Evolutionary conservation across 2,888 invertebrate genomes (phyloP).

Genomic region (Colostygia pectinataria): DNA sequence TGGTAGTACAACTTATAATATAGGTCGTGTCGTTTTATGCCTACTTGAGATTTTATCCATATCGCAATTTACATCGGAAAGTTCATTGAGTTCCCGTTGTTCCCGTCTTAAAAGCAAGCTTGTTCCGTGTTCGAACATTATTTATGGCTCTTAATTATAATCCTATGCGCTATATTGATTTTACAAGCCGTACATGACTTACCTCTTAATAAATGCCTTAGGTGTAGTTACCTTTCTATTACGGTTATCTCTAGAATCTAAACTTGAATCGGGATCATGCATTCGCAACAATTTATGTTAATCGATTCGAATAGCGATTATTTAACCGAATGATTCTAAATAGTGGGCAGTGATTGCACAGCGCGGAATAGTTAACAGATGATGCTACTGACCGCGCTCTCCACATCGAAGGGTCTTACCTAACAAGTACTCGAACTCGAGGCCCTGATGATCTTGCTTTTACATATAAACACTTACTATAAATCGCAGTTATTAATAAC

Average conservation of each 20-base stretch:
- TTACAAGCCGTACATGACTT: constrained; percentile 44
- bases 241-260: constrained; percentile 23
- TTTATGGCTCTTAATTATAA: constrained; percentile 65
- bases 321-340: constrained; percentile 43
- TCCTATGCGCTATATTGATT: constrained; percentile 49
- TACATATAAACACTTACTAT: constrained; percentile 40
- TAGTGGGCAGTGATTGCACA: constrained; percentile 43
- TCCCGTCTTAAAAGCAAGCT: constrained; percentile 38
- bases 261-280: constrained; percentile 37
- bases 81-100: constrained; percentile 44
- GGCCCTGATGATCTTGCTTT: constrained; percentile 45
- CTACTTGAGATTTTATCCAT: constrained; percentile 24
- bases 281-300: constrained; percentile 29
- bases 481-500: constrained; percentile 38
- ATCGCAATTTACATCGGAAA: constrained; percentile 39
- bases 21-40: constrained; percentile 13
- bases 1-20: constrained; percentile 3
- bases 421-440: constrained; percentile 57
- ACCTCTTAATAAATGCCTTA: constrained; percentile 36
- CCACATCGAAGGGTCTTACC: constrained; percentile 46
- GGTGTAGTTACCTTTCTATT: constrained; percentile 35
- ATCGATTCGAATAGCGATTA: constrained; percentile 32
- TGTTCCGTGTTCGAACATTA: constrained; percentile 53
- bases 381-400: constrained; percentile 40
- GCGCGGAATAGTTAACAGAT: constrained; percentile 45